These are phyloP conservation scores for Furnarius figulus DNA, from an alignment of 2,113 vertebrate species.

Conservation along the genomic window DNA sequence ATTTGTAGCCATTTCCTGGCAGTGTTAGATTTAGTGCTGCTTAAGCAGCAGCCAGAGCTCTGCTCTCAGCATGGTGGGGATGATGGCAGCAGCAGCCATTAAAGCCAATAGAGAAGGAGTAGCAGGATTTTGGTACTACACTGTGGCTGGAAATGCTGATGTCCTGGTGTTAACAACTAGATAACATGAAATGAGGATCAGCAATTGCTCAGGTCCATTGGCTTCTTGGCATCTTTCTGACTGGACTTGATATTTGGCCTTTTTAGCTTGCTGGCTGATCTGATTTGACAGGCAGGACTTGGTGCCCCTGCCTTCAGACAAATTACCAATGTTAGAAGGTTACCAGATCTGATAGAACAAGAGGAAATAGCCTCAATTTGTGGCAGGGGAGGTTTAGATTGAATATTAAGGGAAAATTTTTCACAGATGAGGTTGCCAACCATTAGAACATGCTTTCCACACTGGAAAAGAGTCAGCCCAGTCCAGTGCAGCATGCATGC, in stretches of 20 bases:
- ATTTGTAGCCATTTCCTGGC: neutral
- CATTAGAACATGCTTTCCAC: neutral
- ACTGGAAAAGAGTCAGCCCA: neutral
- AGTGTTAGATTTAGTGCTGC: neutral
- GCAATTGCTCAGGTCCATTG: neutral
- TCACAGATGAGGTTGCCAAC: neutral
- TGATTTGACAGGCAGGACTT: neutral
- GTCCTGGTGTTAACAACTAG: neutral
- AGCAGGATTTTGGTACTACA: neutral
- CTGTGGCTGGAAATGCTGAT: neutral
- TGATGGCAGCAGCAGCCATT: neutral
- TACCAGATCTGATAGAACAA: neutral
- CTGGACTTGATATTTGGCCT: neutral
- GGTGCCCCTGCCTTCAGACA: neutral
- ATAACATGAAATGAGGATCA: neutral
- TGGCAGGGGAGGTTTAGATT: neutral
- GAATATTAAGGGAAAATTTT: neutral
- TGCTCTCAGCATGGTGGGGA: neutral
- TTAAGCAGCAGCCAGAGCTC: neutral
- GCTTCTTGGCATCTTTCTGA: neutral
- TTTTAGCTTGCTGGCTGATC: neutral
- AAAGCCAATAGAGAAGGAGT: neutral
- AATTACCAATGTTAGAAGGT: neutral
- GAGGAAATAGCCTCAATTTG: neutral
- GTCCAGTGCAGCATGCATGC: too few relatives aligned